Base-by-base conservation (phyloP, 1,140 invertebrate genomes). In the Zaprionus camerounensis region DNA sequence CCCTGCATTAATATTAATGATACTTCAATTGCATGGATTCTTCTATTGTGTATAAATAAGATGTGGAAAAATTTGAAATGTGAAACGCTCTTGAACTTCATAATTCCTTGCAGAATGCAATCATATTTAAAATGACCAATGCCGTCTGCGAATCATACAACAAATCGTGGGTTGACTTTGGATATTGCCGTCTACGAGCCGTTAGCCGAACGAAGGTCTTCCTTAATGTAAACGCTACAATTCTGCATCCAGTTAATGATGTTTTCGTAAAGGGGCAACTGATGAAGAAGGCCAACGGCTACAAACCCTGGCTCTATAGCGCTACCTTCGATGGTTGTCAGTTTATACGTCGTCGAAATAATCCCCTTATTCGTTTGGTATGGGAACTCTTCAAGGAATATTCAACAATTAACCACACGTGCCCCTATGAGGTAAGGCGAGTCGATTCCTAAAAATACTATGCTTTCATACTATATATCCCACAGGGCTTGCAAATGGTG, bases 221-320 rank as follows among this genome's bases (percentile, higher is more conserved):
- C 22, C 38, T 84, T 0, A 84, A 84, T 66, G 0, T 83, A 5
- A 63, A 77, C 56, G 80, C 64, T 12, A 76, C 49, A 11, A 24
- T 84, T 28, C 62, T 64, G 34, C 46, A 84, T 44, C 73, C 81
- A 5, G 70, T 73, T 4, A 22, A 71, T n/a, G 26, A 84, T 49
- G 49, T 81, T 5, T 20, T 56, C 24, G 34, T 84, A 2, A 78
- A 71, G 15, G 69, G 46, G 5, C 62, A 78, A 22, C 24, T 84
- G 1, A 55, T 78, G 66, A 84, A 81, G 34, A 73, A 63, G 20
- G 82, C 62, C 5, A 84, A 84, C 56, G 78, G 81, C 7, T 84
- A 84, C 13, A 84, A 84, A 55, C 82, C 82, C 1, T 84, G 81
- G 81, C 78, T 84, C 5, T 83, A 77, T 12, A 77, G 64, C 3